These are phyloP conservation scores for Carlito syrichta DNA, from an alignment of 2,113 vertebrate genomes.

Conservation along the genomic window DNA sequence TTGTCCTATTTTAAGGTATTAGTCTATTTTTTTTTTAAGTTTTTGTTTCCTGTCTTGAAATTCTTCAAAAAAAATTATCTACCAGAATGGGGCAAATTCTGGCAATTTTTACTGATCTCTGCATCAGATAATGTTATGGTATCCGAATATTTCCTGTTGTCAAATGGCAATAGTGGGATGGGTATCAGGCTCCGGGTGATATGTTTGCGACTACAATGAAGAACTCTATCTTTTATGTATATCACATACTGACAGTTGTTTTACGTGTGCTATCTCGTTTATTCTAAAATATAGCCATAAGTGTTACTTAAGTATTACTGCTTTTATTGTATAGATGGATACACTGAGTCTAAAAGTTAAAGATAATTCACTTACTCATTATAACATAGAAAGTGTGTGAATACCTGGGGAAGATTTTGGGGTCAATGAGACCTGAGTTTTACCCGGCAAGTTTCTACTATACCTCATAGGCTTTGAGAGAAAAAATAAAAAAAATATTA, in stretches of 20 bases:
- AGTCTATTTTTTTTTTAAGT: not conserved
- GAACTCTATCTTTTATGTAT: not conserved
- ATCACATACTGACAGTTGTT: not conserved
- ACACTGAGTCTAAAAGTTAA: not conserved
- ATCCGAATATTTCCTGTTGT: not conserved
- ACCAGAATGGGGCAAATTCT: not conserved
- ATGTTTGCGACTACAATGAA: not conserved
- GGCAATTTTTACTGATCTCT: not conserved
- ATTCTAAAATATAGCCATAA: not conserved
- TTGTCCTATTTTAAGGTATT: not conserved
- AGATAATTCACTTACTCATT: not conserved
- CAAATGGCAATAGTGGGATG: not conserved
- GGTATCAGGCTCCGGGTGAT: not conserved
- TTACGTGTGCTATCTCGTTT: not conserved
- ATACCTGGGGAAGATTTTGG: not conserved
- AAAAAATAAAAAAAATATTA: not conserved
- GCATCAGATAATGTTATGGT: not conserved
- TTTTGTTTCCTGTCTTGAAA: not conserved
- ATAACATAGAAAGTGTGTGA: not conserved
- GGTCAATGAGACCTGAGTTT: not conserved
- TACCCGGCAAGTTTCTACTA: not conserved
- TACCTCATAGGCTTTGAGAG: not conserved
- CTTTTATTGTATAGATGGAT: not conserved
- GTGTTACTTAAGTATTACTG: not conserved
- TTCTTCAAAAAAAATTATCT: not conserved